Evolutionary conservation across 1,140 invertebrate genomes (phyloP).

Genomic region (Mactra quadrangularis): DNA sequence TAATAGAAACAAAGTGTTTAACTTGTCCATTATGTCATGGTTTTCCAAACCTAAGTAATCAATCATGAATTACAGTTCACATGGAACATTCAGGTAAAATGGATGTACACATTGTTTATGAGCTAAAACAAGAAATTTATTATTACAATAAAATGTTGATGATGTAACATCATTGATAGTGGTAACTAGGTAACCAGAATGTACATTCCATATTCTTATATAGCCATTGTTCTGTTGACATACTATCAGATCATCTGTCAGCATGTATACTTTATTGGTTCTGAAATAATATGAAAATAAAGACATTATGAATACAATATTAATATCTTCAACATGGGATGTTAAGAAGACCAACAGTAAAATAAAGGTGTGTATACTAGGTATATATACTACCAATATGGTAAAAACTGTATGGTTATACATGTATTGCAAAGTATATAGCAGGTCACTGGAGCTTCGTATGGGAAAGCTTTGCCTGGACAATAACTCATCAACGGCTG

Average conservation of each 20-base stretch:
- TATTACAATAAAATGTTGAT: constrained; percentile 19
- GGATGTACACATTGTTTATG: constrained; percentile 57
- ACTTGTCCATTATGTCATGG: too few relatives aligned
- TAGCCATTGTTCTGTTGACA: constrained; percentile 36
- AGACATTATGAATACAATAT: background rate
- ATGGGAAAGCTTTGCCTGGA: too few relatives aligned
- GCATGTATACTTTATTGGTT: background rate
- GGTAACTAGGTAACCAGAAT: constrained; percentile 36
- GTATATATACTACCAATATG: background rate
- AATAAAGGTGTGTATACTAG: background rate
- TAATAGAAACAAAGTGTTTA: too few relatives aligned
- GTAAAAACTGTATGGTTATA: background rate
- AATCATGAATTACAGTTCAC: too few relatives aligned
- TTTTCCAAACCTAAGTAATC: too few relatives aligned
- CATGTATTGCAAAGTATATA: background rate
- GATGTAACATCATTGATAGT: constrained; percentile 43
- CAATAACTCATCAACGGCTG: too few relatives aligned
- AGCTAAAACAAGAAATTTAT: constrained; percentile 26
- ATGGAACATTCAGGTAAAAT: constrained; percentile 6
- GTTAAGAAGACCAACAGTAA: background rate
- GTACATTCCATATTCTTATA: constrained; percentile 42
- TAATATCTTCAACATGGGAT: background rate
- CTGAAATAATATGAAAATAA: constrained; percentile 23
- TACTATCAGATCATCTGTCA: constrained; percentile 25
- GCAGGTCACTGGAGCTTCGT: too few relatives aligned